phyloP scores from a whole-genome alignment of 2,113 vertebrate species.

The Platichthys stellatus region DNA sequence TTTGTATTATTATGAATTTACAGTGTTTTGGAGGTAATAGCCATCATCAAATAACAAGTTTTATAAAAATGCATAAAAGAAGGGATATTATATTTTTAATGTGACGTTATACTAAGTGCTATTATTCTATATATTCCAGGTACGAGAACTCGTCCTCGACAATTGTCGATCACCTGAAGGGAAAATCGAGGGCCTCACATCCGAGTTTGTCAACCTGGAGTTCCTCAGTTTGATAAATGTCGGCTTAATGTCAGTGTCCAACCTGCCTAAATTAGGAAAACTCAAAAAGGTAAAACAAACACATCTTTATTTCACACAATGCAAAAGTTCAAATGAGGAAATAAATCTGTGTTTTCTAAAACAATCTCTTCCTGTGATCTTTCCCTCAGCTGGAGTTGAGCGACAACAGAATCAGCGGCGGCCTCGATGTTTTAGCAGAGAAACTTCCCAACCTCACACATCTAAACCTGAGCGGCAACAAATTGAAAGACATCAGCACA shows the following conservation, averaged over 20 bases:
- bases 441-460: slow-evolving; percentile 93
- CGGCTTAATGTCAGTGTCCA: slow-evolving; percentile 88
- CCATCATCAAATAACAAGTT: neutral
- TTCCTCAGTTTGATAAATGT: slow-evolving; percentile 96
- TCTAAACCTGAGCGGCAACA: slow-evolving; percentile 94
- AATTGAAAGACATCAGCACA: slow-evolving; percentile 94
- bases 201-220: slow-evolving; percentile 92
- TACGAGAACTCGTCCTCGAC: slow-evolving; percentile 92
- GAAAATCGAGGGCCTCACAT: slow-evolving; percentile 91
- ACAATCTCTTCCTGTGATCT: slow-evolving; percentile 31
- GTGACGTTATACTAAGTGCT: neutral
- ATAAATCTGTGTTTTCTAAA: neutral
- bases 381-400: slow-evolving; percentile 90
- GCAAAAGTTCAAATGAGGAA: neutral
- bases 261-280: slow-evolving; percentile 92
- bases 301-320: neutral
- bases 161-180: slow-evolving; percentile 91
- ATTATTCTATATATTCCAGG: slow-evolving; percentile 74
- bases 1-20: neutral
- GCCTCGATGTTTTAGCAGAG: slow-evolving; percentile 92
- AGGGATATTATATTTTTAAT: neutral
- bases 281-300: slow-evolving; percentile 90
- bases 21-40: neutral
- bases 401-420: slow-evolving; percentile 93
- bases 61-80: neutral